A percentile compares a stretch with the other conserved stretches of the same genome.
Evolutionary conservation across 2,888 invertebrate species (phyloP).

Genomic region (Xestobium rufovillosum): DNA sequence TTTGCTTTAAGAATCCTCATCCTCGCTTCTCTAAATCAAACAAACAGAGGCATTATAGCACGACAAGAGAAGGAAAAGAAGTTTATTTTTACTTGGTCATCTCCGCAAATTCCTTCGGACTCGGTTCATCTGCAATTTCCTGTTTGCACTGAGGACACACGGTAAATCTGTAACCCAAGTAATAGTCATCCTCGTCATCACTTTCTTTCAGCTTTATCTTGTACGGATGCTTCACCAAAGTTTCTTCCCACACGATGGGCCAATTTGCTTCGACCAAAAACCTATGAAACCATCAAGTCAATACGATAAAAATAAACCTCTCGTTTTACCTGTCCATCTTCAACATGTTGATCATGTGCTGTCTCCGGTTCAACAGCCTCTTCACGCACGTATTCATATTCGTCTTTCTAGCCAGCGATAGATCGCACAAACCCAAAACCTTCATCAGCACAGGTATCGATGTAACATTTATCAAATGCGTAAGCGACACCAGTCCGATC

Average conservation of each 20-base stretch:
- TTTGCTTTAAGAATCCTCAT: conserved; percentile 52
- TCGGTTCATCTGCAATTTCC: conserved; percentile 50
- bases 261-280: conserved; percentile 59
- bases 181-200: conserved; percentile 42
- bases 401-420: conserved; percentile 48
- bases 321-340: too few relatives aligned
- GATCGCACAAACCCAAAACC: conserved; percentile 47
- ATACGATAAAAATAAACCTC: too few relatives aligned
- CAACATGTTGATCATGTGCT: conserved; percentile 48
- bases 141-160: conserved; percentile 52
- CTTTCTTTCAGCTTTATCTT: conserved; percentile 46
- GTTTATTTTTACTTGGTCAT: conserved; percentile 43
- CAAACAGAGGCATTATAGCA: neutral
- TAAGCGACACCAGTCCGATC: conserved; percentile 50
- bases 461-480: conserved; percentile 52
- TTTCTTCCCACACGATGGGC: conserved; percentile 50
- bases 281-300: too few relatives aligned
- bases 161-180: conserved; percentile 46
- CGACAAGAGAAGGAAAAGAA: neutral
- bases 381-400: conserved; percentile 52
- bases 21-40: conserved; percentile 47
- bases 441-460: conserved; percentile 48
- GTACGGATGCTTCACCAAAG: conserved; percentile 53
- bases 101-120: conserved; percentile 50
- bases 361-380: conserved; percentile 44